phyloP scores from a whole-genome alignment of 2,113 vertebrate genomes.

The Oncorhynchus mykiss region DNA sequence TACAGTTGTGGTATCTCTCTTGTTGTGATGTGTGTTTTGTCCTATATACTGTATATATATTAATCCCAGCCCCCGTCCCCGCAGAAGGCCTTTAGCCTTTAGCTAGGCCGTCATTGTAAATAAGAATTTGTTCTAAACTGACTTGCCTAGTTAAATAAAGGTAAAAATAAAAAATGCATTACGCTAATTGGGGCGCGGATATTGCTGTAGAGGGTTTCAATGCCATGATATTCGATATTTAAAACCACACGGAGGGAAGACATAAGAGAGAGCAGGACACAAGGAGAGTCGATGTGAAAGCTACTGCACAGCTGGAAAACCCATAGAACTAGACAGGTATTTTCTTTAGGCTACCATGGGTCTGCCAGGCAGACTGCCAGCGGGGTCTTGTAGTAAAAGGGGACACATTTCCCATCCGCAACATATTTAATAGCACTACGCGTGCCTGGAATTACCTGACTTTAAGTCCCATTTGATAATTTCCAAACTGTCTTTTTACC shows the following conservation, averaged over 20 bases:
- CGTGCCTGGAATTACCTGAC: conserved; percentile 60
- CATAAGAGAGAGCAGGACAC: neutral
- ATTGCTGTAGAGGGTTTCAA: conserved; percentile 26
- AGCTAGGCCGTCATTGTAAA: too few relatives aligned
- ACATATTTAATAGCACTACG: conserved; percentile 72
- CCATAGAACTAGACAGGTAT: conserved; percentile 1
- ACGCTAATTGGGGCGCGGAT: too few relatives aligned
- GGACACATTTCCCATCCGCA: conserved; percentile 66
- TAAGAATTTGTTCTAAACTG: too few relatives aligned
- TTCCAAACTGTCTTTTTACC: conserved; percentile 38
- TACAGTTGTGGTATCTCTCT: too few relatives aligned
- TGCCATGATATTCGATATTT: conserved; percentile 74
- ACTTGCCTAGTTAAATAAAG: too few relatives aligned
- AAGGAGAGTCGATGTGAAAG: conserved; percentile 34
- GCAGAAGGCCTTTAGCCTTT: too few relatives aligned
- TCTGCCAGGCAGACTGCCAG: conserved; percentile 18
- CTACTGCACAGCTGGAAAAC: neutral
- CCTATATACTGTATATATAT: too few relatives aligned
- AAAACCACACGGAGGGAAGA: conserved; percentile 41
- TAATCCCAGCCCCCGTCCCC: too few relatives aligned
- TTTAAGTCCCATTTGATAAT: conserved; percentile 58
- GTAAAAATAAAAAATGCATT: too few relatives aligned
- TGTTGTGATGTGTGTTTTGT: too few relatives aligned
- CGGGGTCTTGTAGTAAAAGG: conserved; percentile 43
- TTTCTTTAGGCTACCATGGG: neutral